A percentile compares a stretch with the other conserved stretches of the same genome.
These are phyloP conservation scores for Sebastiscus albofasciatus DNA, from an alignment of 2,797 vertebrate genomes.

Conservation along the genomic window DNA sequence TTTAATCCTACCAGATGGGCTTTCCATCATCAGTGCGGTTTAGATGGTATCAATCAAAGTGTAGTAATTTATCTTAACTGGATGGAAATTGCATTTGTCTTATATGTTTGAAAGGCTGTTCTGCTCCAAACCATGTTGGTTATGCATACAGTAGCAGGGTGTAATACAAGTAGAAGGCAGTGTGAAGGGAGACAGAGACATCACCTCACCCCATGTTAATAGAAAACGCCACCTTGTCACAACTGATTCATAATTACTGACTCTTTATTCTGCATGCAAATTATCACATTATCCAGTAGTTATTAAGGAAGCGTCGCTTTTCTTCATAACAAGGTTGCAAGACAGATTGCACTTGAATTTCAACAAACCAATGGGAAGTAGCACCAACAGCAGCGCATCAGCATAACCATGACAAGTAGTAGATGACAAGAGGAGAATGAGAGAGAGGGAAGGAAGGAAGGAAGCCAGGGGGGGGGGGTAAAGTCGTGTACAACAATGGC, in stretches of 20 bases:
- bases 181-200: conserved; percentile 35
- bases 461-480: neutral
- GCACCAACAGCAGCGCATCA: neutral
- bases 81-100: neutral
- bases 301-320: neutral
- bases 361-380: neutral
- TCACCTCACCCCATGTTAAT: conserved; percentile 23
- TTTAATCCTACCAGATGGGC: conserved; percentile 7
- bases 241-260: conserved; percentile 16
- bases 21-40: neutral
- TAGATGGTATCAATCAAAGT: neutral
- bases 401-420: conserved; percentile 18
- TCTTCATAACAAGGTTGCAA: neutral
- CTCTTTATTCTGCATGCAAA: conserved; percentile 28
- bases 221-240: conserved; percentile 35
- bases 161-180: conserved; percentile 34
- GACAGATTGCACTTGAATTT: neutral
- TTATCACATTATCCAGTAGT: conserved; percentile 2
- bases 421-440: conserved; percentile 23
- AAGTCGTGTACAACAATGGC: conserved; percentile 48
- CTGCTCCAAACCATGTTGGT: conserved; percentile 8
- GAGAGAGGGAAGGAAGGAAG: neutral
- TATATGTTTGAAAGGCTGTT: conserved; percentile 9
- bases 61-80: neutral
- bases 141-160: conserved; percentile 28